Evolutionary conservation across 2,113 vertebrate species (phyloP), one percentile per base, ranked within the genome.

Genomic region (Thymallus thymallus): DNA sequence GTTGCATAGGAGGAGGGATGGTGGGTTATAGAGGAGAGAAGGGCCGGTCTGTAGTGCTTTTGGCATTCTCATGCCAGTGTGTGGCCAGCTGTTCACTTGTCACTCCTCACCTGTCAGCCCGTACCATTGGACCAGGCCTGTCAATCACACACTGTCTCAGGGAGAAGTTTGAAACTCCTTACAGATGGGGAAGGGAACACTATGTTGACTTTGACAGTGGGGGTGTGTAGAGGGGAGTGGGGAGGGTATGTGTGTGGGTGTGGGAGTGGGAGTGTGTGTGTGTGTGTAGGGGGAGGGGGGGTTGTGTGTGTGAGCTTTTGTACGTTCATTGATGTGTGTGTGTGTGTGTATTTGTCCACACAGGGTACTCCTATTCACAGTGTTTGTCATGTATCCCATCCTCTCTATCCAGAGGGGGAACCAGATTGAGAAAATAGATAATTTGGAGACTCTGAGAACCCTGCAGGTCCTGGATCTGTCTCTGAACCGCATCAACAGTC

Each of bases 401-500:
- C 51, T 82, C 58, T 78, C 5, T 69, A 64, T 82, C 61, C 80
- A 99, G 98, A 94, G 90, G 72, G 93, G 87, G 63, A 99, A 99
- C 87, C 83, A 84, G 76, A 93, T 99, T 35, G 78, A 90, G 82
- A 92, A 76, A 51, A 92, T 94, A 56, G 89, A 89, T 7, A 95
- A 94, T 29, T 78, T 99, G 84, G 92, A 94, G 58, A 87, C 84
- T 2, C 80, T 97, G 20, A 91, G 76, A 85, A 64, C 5, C 18
- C 91, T 99, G 0, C 93, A 88, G 82, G 80, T 85, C 1, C 73
- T 99, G 32, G 94, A 98, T 75, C 82, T 99, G 88, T 96, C 96
- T 29, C 66, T 79, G 48, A 99, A 99, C 88, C 85, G 85, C 75
- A 96, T 98, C 75, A 88, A 76, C 14, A 92, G 89, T 46, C 90